Evolutionary conservation across 2,888 invertebrate species (phyloP).

Genomic region (Apamea sordens): DNA sequence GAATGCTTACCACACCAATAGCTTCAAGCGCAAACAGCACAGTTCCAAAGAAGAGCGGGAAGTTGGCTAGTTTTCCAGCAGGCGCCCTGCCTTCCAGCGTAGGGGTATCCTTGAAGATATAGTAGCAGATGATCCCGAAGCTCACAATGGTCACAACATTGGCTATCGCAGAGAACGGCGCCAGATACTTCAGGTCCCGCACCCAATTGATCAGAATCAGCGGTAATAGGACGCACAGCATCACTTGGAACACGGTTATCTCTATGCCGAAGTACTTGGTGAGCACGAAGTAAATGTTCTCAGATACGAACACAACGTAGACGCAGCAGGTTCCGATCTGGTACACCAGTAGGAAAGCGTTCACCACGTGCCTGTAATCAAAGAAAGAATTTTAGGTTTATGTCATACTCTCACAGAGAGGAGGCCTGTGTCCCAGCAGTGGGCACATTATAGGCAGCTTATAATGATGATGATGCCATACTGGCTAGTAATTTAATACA

Average conservation of each 20-base stretch:
- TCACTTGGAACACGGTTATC: conserved; percentile 91
- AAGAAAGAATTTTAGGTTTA: background rate
- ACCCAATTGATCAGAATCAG: conserved; percentile 95
- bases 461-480: background rate
- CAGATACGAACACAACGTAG: conserved; percentile 98
- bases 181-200: conserved; percentile 95
- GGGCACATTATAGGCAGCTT: too few species aligned
- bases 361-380: conserved; percentile 92
- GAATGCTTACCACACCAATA: conserved; percentile 95
- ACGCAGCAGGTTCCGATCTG: conserved; percentile 99
- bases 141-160: conserved; percentile 96
- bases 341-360: conserved; percentile 94
- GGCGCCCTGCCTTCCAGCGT: conserved; percentile 91
- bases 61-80: conserved; percentile 92
- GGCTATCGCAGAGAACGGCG: conserved; percentile 97
- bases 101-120: conserved; percentile 94
- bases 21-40: conserved; percentile 99
- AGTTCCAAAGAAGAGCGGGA: conserved; percentile 98
- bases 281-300: conserved; percentile 94
- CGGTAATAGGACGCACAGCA: conserved; percentile 93
- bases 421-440: background rate
- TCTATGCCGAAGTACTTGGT: conserved; percentile 87
- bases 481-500: background rate
- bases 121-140: conserved; percentile 96
- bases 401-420: background rate